phyloP scores from a whole-genome alignment of 1,140 invertebrate species.

The Drosophila jambulina region DNA sequence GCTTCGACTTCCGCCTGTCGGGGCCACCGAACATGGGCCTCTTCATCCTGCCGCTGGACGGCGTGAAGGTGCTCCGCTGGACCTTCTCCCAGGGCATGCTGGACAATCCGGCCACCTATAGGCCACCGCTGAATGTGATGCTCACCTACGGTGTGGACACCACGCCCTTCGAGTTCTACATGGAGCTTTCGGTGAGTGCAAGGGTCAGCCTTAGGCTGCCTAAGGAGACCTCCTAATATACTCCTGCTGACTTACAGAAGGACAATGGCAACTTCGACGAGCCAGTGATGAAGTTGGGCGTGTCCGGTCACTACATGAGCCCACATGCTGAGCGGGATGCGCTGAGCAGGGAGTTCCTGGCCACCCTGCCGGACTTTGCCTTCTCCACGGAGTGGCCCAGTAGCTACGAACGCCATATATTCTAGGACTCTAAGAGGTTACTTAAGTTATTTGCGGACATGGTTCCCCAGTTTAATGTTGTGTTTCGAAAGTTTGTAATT shows the following conservation, averaged over 20 bases:
- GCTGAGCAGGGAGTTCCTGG: slow-evolving; percentile 20
- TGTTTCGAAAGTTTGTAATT: background rate
- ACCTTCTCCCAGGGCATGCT: slow-evolving; percentile 86
- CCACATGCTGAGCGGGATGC: slow-evolving; percentile 33
- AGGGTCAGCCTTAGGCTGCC: rapidly evolving
- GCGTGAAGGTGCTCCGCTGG: slow-evolving; percentile 86
- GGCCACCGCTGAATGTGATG: slow-evolving; percentile 40
- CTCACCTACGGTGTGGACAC: slow-evolving; percentile 85
- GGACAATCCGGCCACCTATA: slow-evolving; percentile 37
- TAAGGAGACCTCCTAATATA: too few species aligned
- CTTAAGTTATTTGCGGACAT: background rate
- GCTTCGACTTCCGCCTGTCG: slow-evolving; percentile 77
- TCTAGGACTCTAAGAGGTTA: slow-evolving; percentile 22
- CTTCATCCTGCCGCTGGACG: slow-evolving; percentile 88
- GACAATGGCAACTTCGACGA: slow-evolving; percentile 83
- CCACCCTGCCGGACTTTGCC: slow-evolving; percentile 39
- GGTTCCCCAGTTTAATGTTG: background rate
- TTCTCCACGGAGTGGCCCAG: slow-evolving; percentile 51
- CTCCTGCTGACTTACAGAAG: slow-evolving; percentile 74
- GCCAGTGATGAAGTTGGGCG: slow-evolving; percentile 55
- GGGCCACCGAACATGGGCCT: slow-evolving; percentile 91
- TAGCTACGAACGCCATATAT: slow-evolving; percentile 55
- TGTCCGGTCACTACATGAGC: slow-evolving; percentile 46
- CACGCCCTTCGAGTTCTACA: slow-evolving; percentile 33
- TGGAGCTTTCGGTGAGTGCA: slow-evolving; percentile 84